Evolutionary conservation across 64 coral and sea anemone genomes (phyloP).

Genomic region (Actinia equina): DNA sequence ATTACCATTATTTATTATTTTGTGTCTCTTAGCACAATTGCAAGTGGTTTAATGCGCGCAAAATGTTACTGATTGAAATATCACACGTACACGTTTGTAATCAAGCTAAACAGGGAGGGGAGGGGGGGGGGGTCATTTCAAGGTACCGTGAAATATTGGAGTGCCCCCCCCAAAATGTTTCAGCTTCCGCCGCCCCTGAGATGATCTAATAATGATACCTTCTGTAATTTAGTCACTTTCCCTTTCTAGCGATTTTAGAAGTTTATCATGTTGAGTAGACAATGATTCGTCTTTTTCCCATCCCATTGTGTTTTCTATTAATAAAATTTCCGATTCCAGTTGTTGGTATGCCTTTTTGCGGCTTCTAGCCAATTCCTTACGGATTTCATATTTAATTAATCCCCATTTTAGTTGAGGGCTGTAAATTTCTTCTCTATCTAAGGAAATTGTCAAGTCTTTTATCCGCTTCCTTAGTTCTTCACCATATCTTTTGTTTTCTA

Average conservation of each 20-base stretch:
- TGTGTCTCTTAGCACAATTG: too few relatives aligned
- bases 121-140: too few relatives aligned
- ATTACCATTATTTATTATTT: too few relatives aligned
- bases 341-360: neutral
- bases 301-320: neutral
- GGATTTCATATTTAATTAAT: neutral
- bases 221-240: constrained; percentile 14
- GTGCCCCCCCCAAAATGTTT: too few relatives aligned
- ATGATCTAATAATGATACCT: constrained; percentile 35
- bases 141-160: too few relatives aligned
- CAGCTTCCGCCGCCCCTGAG: too few relatives aligned
- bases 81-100: too few relatives aligned
- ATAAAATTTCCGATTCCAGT: neutral
- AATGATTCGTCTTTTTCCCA: neutral
- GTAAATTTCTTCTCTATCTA: neutral
- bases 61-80: too few relatives aligned
- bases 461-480: neutral
- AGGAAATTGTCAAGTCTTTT: neutral
- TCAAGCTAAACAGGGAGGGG: too few relatives aligned
- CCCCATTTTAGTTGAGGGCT: neutral
- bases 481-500: neutral
- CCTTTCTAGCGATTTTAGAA: constrained; percentile 8
- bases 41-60: too few relatives aligned
- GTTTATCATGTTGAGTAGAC: neutral
- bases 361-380: neutral